Base-by-base conservation (phyloP, 2,797 vertebrate genomes). In the Podargus strigoides region DNA sequence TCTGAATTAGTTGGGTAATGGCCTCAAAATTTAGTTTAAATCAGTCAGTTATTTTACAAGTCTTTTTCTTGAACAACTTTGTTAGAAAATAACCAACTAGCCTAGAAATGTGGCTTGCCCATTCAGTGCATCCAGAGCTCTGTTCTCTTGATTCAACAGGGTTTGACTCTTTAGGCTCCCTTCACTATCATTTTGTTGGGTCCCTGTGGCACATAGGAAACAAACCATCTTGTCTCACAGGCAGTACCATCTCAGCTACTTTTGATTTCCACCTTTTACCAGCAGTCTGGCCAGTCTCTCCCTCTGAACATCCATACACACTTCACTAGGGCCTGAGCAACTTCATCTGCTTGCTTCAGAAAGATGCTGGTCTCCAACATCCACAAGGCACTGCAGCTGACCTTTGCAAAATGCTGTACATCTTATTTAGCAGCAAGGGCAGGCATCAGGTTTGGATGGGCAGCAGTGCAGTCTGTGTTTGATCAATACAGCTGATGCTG, bases 381-480 rank as follows among this genome's bases (percentile, higher is more conserved):
- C 22, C 1, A 4, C 10, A 14, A 39, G 47, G n/a, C 50, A 75
- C 32, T 67, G 28, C 79, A 34, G 11, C 55, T 50, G 68, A 75
- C 28, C 24, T 77, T 44, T 78, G 64, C 4, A 6, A 41, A 80
- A 39, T 0, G 2, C 2, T 1, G 0, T 21, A 4, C 20, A 6
- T 18, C 27, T 69, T 70, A 13, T 46, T 23, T 2, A 34, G 53
- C 46, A 69, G 37, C 4, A 3, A 73, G 77, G 69, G 21, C n/a
- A 53, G 66, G 13, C 50, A 42, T 8, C 6, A 14, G 30, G 27
- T 69, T 72, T 62, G 77, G 46, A 21, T 4, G 7, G 39, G 62
- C 15, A 50, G n/a, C 49, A 17, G 21, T 30, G 58, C 23, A 28
- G 22, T 46, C 42, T 39, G 52, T 79, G 9, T 50, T 30, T 32